Conservation (phyloP, 2,113 vertebrate species). For the Capreolus pygargus region DNA sequence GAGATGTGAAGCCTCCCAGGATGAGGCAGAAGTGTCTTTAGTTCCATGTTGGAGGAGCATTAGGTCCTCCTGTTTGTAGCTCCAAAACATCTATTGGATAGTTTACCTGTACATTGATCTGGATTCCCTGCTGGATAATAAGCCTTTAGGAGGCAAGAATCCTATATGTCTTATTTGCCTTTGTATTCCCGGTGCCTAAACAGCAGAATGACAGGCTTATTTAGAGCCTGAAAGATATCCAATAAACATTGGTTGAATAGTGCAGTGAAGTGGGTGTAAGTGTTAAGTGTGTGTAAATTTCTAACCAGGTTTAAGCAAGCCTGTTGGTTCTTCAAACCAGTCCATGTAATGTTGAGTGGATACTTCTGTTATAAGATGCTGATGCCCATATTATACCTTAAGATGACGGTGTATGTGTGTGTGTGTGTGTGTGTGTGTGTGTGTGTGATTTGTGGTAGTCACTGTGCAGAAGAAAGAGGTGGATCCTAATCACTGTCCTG, state of each 20-base stretch:
- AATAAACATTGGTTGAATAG: not conserved
- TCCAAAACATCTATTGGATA: not conserved
- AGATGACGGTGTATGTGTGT: not conserved
- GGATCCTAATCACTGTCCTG: not conserved
- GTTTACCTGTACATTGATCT: not conserved
- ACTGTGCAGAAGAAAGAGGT: constrained; percentile 18
- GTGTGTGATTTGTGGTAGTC: not conserved
- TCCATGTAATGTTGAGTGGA: not conserved
- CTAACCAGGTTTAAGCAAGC: not conserved
- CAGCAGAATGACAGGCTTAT: not conserved
- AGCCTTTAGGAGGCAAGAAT: not conserved
- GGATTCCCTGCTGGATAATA: not conserved
- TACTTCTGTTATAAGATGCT: not conserved
- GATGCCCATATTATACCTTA: not conserved
- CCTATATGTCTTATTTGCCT: not conserved
- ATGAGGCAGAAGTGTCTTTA: not conserved
- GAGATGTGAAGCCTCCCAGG: not conserved
- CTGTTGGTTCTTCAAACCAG: not conserved
- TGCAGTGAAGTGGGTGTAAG: not conserved
- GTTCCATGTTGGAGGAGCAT: not conserved
- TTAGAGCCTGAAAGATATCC: not conserved
- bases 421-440: not conserved
- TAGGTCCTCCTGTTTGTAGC: not conserved
- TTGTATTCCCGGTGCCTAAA: not conserved
- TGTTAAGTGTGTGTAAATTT: not conserved